Conservation (phyloP, 2,888 invertebrate species). For the Eupeodes latifasciatus region DNA sequence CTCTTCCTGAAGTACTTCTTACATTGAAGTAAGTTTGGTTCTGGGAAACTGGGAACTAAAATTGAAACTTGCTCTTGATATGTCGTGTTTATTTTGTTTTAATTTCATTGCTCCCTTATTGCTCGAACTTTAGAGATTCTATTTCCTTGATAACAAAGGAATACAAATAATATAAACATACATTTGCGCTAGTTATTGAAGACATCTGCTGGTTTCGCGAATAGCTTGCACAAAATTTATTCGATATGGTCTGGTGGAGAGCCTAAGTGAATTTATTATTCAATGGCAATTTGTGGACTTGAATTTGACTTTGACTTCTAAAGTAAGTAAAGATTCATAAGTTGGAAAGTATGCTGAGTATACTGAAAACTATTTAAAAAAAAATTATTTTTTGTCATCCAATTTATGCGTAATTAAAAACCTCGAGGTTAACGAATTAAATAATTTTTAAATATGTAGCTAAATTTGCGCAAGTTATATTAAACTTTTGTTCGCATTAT, state of each 20-base stretch:
- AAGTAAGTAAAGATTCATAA: background rate
- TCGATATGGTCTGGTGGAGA: conserved; percentile 64
- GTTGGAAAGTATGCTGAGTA: too few species aligned
- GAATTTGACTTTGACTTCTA: conserved; percentile 47
- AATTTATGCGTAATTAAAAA: too few species aligned
- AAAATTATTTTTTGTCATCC: too few species aligned
- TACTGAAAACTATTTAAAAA: too few species aligned
- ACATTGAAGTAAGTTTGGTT: conserved; percentile 24
- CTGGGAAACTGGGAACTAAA: conserved; percentile 3
- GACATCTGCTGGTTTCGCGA: conserved; percentile 61
- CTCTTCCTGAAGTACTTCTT: conserved; percentile 52
- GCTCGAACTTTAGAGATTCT: conserved; percentile 45
- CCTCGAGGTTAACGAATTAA: too few species aligned
- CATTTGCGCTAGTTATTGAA: conserved; percentile 10
- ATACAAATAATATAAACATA: background rate
- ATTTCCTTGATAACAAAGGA: conserved; percentile 51
- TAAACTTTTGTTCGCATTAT: too few species aligned
- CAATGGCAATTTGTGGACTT: conserved; percentile 51
- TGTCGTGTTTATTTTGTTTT: background rate
- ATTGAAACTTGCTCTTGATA: background rate
- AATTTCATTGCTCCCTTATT: conserved; percentile 49
- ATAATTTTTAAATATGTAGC: too few species aligned
- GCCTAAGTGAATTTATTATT: conserved; percentile 58
- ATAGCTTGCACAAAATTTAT: conserved; percentile 57
- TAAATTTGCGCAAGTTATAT: too few species aligned